Evolutionary conservation across 2,888 invertebrate genomes (phyloP), one percentile per base, ranked within the genome.

Genomic region (Nomada ferruginata): DNA sequence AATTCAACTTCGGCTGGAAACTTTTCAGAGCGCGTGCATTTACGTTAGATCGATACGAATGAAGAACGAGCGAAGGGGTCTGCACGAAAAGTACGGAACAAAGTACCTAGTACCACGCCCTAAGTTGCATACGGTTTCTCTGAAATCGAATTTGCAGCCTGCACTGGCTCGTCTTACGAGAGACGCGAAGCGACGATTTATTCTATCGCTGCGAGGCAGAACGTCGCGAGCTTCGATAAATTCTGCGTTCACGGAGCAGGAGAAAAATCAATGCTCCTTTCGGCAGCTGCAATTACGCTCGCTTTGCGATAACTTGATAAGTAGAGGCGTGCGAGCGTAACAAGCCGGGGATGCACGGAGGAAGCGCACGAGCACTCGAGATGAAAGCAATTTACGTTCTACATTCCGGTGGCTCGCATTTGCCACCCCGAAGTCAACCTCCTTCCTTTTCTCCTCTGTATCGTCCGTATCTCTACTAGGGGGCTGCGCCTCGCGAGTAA

Each of bases 301-400:
- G 74, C 69, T 75, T 69, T 59, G 29, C 26, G 64, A 82, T 52
- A 65, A 74, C 72, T 60, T n/a, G 77, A 81, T 81, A 81, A 81
- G 84, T 63, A 73, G 57, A 81, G 83, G 75, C 68, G 72, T 69
- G 81, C 60, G 55, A 57, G 80, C 73, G 83, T 75, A 73, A 69
- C 69, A 77, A 87, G 65, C 55, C 55, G 76, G 69, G 65, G 74
- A 76, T 55, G 73, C 66, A 72, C 75, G 85, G 72, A 76, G 76
- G 78, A 84, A 80, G 83, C 85, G 75, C 76, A 42, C 83, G 87
- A 85, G 75, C 80, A 71, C 85, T 83, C 74, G 76, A 85, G 77
- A 75, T 75, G 78, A 82, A 83, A 83, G 83, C 76, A 70, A 85
- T 84, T 79, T 63, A 64, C 52, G 75, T 73, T 78, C 78, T 74